A percentile compares a stretch with the other conserved stretches of the same genome.
These are phyloP conservation scores for Cydia amplana DNA, from an alignment of 1,140 invertebrate species.

Conservation along the genomic window DNA sequence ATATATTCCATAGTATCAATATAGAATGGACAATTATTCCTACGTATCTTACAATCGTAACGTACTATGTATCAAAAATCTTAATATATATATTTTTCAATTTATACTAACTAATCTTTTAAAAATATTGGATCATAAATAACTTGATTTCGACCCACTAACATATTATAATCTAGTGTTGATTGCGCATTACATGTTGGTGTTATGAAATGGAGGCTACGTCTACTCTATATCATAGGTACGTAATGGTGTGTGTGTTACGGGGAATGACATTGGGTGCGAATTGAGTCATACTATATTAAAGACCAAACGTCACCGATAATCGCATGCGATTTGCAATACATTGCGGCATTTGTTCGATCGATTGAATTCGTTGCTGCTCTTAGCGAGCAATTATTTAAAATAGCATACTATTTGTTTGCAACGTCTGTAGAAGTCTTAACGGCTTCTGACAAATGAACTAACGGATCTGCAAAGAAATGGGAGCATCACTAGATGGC, in stretches of 20 bases:
- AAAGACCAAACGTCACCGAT: neutral
- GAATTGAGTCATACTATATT: neutral
- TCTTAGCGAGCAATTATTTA: too few species aligned
- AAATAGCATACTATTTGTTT: too few species aligned
- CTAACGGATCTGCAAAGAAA: too few species aligned
- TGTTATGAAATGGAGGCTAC: slow-evolving; percentile 41
- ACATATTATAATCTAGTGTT: slow-evolving; percentile 34
- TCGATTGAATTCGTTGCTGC: too few species aligned
- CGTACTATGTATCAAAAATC: slow-evolving; percentile 59
- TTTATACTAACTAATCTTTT: slow-evolving; percentile 56
- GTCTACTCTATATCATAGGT: neutral
- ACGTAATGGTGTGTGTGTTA: slow-evolving; percentile 17
- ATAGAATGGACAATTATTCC: slow-evolving; percentile 46
- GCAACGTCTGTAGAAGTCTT: too few species aligned
- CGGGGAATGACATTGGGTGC: neutral
- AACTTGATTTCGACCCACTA: slow-evolving; percentile 30
- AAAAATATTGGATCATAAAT: slow-evolving; percentile 37
- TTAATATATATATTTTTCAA: slow-evolving; percentile 43
- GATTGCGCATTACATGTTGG: slow-evolving; percentile 46
- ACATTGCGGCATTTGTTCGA: neutral
- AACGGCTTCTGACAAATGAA: too few species aligned
- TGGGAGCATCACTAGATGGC: too few species aligned
- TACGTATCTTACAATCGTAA: slow-evolving; percentile 38
- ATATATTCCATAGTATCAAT: slow-evolving; percentile 27
- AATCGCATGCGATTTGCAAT: neutral